These are phyloP conservation scores for Cherax quadricarinatus DNA, from an alignment of 1,140 invertebrate species.

Conservation along the genomic window DNA sequence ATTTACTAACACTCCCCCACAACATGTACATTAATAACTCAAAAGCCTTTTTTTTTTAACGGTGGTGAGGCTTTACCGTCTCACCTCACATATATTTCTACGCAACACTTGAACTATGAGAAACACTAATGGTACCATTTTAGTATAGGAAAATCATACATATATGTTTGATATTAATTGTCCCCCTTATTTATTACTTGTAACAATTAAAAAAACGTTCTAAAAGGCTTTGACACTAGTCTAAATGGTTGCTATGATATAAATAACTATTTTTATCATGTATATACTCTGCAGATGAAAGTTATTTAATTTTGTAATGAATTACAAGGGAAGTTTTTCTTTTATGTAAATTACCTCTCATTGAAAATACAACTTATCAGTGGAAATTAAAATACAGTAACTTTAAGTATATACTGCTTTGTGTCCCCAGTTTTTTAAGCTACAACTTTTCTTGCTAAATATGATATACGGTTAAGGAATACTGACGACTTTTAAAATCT, in stretches of 20 bases:
- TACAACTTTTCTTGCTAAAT: no score
- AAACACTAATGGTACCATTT: background rate
- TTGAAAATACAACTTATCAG: background rate
- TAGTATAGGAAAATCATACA: no score
- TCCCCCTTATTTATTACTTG: no score
- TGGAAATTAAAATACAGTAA: background rate
- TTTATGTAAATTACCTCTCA: background rate
- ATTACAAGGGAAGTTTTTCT: background rate
- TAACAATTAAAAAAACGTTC: no score
- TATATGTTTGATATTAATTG: no score
- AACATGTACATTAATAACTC: background rate
- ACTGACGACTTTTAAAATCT: no score
- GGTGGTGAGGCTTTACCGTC: background rate
- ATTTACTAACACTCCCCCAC: background rate
- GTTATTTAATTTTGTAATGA: background rate
- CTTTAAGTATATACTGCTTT: no score
- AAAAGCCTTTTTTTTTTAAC: background rate
- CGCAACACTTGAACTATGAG: background rate
- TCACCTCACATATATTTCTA: background rate
- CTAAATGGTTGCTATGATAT: background rate
- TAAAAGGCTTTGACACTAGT: background rate
- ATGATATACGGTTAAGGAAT: no score
- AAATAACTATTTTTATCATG: background rate
- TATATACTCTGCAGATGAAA: background rate
- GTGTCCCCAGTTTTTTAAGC: no score